Evolutionary conservation across 2,797 vertebrate species (phyloP), one percentile per base, ranked within the genome.

Genomic region (Poeciliopsis turneri): DNA sequence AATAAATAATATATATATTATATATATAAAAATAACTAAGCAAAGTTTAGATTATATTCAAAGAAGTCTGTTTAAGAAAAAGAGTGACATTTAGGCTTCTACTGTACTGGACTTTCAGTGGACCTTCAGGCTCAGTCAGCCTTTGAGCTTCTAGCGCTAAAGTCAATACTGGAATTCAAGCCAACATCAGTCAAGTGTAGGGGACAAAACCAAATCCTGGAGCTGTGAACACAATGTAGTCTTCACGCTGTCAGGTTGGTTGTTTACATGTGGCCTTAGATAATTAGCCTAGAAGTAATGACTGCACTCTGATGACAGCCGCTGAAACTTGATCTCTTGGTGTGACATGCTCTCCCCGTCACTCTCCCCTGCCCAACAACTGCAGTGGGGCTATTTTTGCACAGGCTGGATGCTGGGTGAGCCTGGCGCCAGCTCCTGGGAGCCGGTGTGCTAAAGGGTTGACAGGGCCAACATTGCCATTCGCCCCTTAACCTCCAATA

Each of bases 261-360:
- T 96, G 94, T 96, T 95, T 95, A 95, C 92, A 91, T 81, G 90
- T 87, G 92, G 92, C 89, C 78, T 69, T 82, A 93, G 95, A 94
- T 96, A 96, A 96, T 97, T 96, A 96, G 95, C 92, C 87, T 92
- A 95, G 92, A 96, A 96, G 95, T 97, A 96, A 97, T 96, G 95
- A 95, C 93, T 74, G 79, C 91, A 92, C 92, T 95, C 94, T 89
- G 96, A 95, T 97, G 96, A 96, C 96, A 97, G 95, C 94, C 94
- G 81, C 91, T 89, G 95, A 92, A 96, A 96, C 93, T 74, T 2
- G 91, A 96, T 90, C 86, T 78, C 72, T 76, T 43, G 9, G 77
- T 75, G 89, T 88, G 93, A 94, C 93, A 93, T 94, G 94, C 93
- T 94, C 93, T 91, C 85, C 90, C 91, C 86, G 93, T 93, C 93